Evolutionary conservation across 2,113 vertebrate genomes (phyloP), one percentile per base, ranked within the genome.

Genomic region (Corythornis madagascariensis): DNA sequence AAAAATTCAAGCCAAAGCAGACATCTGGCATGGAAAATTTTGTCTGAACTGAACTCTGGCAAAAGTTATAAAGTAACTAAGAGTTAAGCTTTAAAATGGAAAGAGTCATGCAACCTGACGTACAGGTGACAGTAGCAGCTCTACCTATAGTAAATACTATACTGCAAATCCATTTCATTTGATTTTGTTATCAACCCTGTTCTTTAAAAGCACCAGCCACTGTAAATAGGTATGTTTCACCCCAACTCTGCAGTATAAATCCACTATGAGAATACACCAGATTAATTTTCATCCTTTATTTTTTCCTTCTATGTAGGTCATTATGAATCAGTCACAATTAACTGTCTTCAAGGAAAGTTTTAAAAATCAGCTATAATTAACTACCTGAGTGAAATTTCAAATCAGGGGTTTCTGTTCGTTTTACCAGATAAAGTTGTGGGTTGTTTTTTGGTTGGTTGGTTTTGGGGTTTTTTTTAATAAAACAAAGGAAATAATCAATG

Each of bases 1-100:
- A 83, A 80, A 90, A 79, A 92, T 35, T 73, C 78, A 89, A 79
- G 38, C 71, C 82, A 70, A 84, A 70, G 83, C 89, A 95, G 81
- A 87, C 78, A 94, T 73, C 63, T 86, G 24, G 38, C 84, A 89
- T 19, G 59, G 64, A 91, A 95, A 92, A 94, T 81, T 74, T 33
- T 45, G 42, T 56, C 64, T 43, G 60, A 87, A 75, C 11, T 22
- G n/a, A 89, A 92, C 38, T 47, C 29, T 13, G 52, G 72, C 56
- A 71, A 55, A 81, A 87, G 31, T 38, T 84, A 31, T 18, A 56
- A 82, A 91, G 66, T 6, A 90, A 65, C 42, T 48, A 86, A 74
- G 78, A 90, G 67, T 86, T 87, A 94, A 76, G 25, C n/a, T 33
- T 80, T 84, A 55, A 69, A 93, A 93, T 13, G 15, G 38, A 78